Percentiles rank a stretch among this genome's conserved stretches.
Evolutionary conservation across 2,113 vertebrate species (phyloP).

Genomic region (Romanogobio albipinnatus): DNA sequence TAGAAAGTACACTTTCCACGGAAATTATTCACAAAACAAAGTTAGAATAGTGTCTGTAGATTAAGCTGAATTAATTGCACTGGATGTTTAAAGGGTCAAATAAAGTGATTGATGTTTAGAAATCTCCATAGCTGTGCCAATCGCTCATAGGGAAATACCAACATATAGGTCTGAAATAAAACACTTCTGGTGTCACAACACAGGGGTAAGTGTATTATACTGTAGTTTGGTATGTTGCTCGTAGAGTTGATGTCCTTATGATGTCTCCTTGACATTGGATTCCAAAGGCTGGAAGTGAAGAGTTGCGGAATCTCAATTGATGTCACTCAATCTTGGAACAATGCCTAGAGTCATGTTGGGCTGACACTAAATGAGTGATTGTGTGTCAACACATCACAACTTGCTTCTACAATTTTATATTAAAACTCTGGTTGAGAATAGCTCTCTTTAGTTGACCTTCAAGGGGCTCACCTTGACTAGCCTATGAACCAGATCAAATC

Average conservation of each 20-base stretch:
- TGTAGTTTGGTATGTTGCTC: neutral
- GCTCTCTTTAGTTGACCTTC: neutral
- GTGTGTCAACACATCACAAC: neutral
- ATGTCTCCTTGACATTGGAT: neutral
- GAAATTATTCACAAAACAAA: too few relatives aligned
- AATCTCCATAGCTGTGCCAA: neutral
- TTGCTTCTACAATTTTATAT: neutral
- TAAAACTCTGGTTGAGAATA: neutral
- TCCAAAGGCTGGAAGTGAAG: too few relatives aligned
- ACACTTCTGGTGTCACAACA: neutral
- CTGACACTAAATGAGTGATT: too few relatives aligned
- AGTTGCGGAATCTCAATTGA: too few relatives aligned
- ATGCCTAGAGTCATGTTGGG: too few relatives aligned
- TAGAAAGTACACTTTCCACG: too few relatives aligned
- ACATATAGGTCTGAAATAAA: neutral
- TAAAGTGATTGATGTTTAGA: neutral
- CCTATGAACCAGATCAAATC: neutral
- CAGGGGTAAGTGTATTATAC: neutral
- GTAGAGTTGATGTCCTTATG: neutral
- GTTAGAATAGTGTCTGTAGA: too few relatives aligned
- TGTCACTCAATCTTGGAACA: too few relatives aligned
- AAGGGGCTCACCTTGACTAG: neutral
- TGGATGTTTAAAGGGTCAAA: neutral
- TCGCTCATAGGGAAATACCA: neutral
- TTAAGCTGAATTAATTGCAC: neutral